Conservation (phyloP, 2,113 vertebrate genomes). For the Corvus hawaiiensis region DNA sequence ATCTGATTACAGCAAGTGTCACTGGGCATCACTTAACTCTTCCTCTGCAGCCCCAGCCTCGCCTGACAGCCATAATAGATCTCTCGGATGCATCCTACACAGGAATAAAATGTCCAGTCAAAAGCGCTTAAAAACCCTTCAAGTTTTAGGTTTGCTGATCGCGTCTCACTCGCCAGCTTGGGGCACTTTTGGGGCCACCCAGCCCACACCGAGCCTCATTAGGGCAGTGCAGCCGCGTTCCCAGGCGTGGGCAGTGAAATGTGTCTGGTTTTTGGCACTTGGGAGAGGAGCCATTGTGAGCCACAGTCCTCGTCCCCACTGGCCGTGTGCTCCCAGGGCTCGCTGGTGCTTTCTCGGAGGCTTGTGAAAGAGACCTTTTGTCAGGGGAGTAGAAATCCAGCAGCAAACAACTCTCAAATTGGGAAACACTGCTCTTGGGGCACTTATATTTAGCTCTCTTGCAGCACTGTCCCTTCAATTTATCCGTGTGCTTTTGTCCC, state of each 20-base stretch:
- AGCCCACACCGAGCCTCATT: constrained; percentile 35
- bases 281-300: neutral
- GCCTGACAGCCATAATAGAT: constrained; percentile 62
- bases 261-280: neutral
- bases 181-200: constrained; percentile 33
- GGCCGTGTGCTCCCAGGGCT: neutral
- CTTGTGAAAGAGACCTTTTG: constrained; percentile 28
- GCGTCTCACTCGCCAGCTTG: neutral
- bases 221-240: neutral
- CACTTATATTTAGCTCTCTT: constrained; percentile 41
- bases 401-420: neutral
- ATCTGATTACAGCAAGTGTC: constrained; percentile 59
- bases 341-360: neutral
- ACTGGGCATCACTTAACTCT: constrained; percentile 37
- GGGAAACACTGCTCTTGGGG: neutral
- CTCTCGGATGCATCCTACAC: constrained; percentile 36
- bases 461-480: neutral
- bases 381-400: neutral
- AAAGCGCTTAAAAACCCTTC: constrained; percentile 55
- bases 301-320: neutral
- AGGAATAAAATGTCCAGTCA: constrained; percentile 61
- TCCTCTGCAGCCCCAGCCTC: constrained; percentile 46
- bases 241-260: neutral
- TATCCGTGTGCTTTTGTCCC: neutral
- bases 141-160: constrained; percentile 24